These are phyloP conservation scores for Botrylloides violaceus DNA, from an alignment of 23 tunicate species.

Conservation along the genomic window DNA sequence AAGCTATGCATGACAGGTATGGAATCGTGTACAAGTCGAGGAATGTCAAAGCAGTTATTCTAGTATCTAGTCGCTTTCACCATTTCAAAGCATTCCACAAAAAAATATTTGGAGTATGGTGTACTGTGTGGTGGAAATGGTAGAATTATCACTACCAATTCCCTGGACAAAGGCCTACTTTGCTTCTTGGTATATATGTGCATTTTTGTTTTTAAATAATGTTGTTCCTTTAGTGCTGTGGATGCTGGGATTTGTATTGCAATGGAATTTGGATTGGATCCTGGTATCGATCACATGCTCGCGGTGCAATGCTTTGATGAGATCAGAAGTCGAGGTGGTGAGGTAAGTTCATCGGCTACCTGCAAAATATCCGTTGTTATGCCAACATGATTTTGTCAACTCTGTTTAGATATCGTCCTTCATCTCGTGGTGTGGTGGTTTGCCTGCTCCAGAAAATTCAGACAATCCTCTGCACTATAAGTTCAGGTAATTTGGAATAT, in stretches of 20 bases:
- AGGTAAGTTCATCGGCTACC: constrained; percentile 22
- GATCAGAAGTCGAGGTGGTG: constrained; percentile 52
- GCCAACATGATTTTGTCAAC: constrained; percentile 2
- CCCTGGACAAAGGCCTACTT: not conserved
- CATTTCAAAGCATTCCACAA: too few species aligned
- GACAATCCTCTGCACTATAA: constrained; percentile 88
- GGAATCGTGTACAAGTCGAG: too few species aligned
- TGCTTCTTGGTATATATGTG: not conserved
- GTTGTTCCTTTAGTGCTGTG: constrained; percentile 29
- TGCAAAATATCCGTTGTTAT: not conserved
- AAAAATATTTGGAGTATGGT: too few species aligned
- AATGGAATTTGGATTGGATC: constrained; percentile 96
- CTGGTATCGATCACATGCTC: constrained; percentile 98
- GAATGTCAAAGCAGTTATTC: too few species aligned
- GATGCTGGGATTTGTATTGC: constrained; percentile 75
- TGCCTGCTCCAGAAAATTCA: constrained; percentile 94
- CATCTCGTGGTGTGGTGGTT: constrained; percentile 93
- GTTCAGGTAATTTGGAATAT: constrained; percentile 55
- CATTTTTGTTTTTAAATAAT: not conserved
- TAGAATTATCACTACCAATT: not conserved
- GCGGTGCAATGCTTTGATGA: constrained; percentile 97
- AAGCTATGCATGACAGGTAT: constrained; percentile 51
- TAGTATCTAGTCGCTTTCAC: too few species aligned
- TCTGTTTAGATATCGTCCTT: constrained; percentile 55
- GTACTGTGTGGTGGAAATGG: too few species aligned